A percentile compares a stretch with the other conserved stretches of the same genome.
phyloP scores from a whole-genome alignment of 2,888 invertebrate genomes.

The Conops quadrifasciatus region DNA sequence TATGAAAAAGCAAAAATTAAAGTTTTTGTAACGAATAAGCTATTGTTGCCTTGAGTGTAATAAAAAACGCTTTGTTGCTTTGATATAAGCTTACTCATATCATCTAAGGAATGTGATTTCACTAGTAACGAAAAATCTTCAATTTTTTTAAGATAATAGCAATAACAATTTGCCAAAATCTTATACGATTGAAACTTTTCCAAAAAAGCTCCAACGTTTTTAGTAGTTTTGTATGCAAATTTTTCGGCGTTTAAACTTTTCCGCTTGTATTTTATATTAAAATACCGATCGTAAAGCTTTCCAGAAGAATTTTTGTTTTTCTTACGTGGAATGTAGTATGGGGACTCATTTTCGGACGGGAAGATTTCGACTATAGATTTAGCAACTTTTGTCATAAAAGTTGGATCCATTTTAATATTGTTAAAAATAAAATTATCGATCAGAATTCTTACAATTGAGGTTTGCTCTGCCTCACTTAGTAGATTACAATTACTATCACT shows the following conservation, averaged over 20 bases:
- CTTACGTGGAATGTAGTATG: conserved; percentile 10
- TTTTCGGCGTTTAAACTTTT: no score
- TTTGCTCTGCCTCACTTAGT: conserved; percentile 16
- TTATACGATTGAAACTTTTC: conserved; percentile 23
- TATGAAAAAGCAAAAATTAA: not conserved
- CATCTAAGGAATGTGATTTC: conserved; percentile 5
- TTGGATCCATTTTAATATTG: conserved; percentile 27
- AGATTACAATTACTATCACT: conserved; percentile 3
- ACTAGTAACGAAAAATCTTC: conserved; percentile 21
- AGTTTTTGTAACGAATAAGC: not conserved
- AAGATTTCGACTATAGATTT: conserved; percentile 13
- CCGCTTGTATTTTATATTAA: no score
- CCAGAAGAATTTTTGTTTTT: conserved; percentile 30
- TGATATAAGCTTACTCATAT: conserved; percentile 9
- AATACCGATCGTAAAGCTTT: conserved; percentile 29
- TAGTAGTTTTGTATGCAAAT: no score
- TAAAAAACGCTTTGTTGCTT: conserved; percentile 17
- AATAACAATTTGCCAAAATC: conserved; percentile 1
- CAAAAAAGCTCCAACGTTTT: no score
- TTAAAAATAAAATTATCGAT: conserved; percentile 19
- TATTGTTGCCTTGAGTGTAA: conserved; percentile 24
- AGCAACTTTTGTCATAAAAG: conserved; percentile 20
- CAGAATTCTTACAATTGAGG: conserved; percentile 11
- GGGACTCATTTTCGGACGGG: conserved; percentile 20
- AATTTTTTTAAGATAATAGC: conserved; percentile 28